A percentile compares a stretch with the other conserved stretches of the same genome.
phyloP scores from a whole-genome alignment of 2,888 invertebrate genomes.

The Bhutanitis thaidina region DNA sequence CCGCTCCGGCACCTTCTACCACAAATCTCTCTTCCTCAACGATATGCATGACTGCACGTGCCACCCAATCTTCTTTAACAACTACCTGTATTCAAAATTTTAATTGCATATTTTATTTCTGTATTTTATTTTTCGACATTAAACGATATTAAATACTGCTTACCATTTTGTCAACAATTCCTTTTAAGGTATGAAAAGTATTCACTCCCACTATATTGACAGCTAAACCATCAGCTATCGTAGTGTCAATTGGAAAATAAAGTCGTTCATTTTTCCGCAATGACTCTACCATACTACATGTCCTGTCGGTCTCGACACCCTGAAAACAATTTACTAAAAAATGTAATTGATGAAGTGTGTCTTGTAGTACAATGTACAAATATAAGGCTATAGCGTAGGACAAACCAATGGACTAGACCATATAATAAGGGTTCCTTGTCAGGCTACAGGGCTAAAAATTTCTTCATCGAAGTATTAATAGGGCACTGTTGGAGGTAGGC shows the following conservation, averaged over 20 bases:
- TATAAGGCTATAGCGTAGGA: too few relatives aligned
- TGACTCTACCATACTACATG: conserved; percentile 61
- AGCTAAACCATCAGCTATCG: conserved; percentile 89
- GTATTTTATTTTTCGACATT: neutral
- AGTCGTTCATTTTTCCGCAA: conserved; percentile 86
- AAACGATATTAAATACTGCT: neutral
- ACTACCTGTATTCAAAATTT: conserved; percentile 70
- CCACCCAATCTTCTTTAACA: conserved; percentile 92
- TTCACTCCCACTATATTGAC: conserved; percentile 63
- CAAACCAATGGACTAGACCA: too few relatives aligned
- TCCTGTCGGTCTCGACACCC: conserved; percentile 65
- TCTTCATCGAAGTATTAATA: too few relatives aligned
- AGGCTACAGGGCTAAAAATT: too few relatives aligned
- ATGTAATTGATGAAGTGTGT: too few relatives aligned
- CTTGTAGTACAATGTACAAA: too few relatives aligned
- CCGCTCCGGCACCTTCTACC: conserved; percentile 93
- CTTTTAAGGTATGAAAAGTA: conserved; percentile 58
- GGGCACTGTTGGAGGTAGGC: too few relatives aligned
- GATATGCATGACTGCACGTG: conserved; percentile 87
- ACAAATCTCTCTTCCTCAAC: conserved; percentile 92
- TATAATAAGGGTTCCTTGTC: too few relatives aligned
- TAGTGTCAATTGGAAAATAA: conserved; percentile 81
- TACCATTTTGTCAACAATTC: conserved; percentile 70
- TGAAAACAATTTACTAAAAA: conserved; percentile 28
- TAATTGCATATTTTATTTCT: neutral